Evolutionary conservation across 1,140 invertebrate species (phyloP).

Genomic region (Neodiprion lecontei): DNA sequence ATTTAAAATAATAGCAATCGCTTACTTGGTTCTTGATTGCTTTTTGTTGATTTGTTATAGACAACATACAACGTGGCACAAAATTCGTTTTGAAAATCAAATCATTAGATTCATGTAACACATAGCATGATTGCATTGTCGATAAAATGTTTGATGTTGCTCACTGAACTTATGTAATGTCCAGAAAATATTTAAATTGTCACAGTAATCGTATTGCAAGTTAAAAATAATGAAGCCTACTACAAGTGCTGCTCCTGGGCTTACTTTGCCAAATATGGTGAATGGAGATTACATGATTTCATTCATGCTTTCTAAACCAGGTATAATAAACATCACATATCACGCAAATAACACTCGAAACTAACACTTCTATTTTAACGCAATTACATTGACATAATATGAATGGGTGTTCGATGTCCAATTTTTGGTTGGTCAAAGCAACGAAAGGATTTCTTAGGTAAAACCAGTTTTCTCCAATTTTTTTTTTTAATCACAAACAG

Average conservation of each 20-base stretch:
- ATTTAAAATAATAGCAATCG: too few relatives aligned
- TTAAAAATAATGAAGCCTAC: background rate
- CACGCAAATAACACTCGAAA: background rate
- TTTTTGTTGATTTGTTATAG: background rate
- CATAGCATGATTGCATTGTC: constrained; percentile 5
- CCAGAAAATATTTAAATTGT: background rate
- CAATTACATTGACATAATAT: background rate
- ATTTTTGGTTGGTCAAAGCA: background rate
- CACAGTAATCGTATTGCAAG: background rate
- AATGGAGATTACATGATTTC: background rate
- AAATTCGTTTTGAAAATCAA: background rate
- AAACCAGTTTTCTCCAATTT: background rate
- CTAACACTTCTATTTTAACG: background rate
- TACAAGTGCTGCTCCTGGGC: background rate
- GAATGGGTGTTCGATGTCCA: background rate
- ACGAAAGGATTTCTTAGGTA: background rate
- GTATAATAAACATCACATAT: background rate
- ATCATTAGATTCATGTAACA: background rate
- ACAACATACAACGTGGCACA: background rate
- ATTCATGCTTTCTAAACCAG: constrained; percentile 2
- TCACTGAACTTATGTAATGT: constrained; percentile 1
- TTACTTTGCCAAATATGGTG: background rate
- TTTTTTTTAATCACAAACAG: background rate
- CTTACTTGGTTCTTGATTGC: background rate
- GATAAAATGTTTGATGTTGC: background rate